A percentile compares a stretch with the other conserved stretches of the same genome.
These are phyloP conservation scores for Drosophila kanapiae DNA, from an alignment of 1,140 invertebrate genomes.

Conservation along the genomic window DNA sequence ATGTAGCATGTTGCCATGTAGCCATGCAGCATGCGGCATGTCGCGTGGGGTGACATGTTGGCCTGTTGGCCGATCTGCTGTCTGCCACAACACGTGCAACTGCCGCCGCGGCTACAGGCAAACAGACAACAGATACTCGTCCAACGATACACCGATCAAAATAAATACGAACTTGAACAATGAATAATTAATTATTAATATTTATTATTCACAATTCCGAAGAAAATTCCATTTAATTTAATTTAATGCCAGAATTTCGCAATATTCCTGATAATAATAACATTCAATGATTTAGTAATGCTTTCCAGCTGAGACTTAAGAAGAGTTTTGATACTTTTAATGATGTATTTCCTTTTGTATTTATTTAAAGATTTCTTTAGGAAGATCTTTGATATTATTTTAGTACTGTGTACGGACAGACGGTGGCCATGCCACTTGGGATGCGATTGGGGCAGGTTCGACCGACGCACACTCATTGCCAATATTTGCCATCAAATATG, in stretches of 20 bases:
- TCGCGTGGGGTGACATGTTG: conserved; percentile 62
- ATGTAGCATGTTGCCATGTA: conserved; percentile 51
- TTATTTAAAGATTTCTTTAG: background rate
- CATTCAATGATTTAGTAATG: no score
- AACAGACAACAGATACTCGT: conserved; percentile 13
- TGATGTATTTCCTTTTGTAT: no score
- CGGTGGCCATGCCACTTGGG: conserved; percentile 4
- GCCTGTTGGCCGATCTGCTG: conserved; percentile 45
- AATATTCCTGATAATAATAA: no score
- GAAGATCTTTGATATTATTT: background rate
- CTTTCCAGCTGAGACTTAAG: no score
- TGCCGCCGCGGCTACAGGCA: conserved; percentile 1
- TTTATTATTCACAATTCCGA: background rate
- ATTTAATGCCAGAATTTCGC: background rate
- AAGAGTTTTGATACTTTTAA: no score
- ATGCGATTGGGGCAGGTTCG: conserved; percentile 71
- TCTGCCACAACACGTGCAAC: conserved; percentile 57
- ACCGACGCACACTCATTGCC: conserved; percentile 59
- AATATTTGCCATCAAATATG: conserved; percentile 82
- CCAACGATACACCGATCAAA: background rate
- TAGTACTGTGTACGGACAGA: background rate
- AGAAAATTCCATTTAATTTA: background rate
- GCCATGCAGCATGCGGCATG: conserved; percentile 55
- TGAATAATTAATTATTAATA: background rate
- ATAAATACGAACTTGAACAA: background rate